These are phyloP conservation scores for Eulemur mongoz DNA, from an alignment of 2,797 vertebrate genomes.

Conservation along the genomic window DNA sequence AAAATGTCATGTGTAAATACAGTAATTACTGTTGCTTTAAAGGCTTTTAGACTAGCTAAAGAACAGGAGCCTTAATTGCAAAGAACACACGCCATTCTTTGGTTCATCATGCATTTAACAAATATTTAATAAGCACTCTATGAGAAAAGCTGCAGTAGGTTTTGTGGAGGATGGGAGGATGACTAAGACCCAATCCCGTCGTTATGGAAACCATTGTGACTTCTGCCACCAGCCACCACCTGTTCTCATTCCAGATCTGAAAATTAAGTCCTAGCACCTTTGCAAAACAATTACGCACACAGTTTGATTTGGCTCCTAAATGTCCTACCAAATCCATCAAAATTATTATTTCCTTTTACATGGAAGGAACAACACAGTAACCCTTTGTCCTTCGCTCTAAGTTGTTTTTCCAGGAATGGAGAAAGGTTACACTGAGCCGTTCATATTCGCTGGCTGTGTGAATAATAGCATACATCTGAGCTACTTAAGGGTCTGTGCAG, in stretches of 20 bases:
- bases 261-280: constrained; percentile 79
- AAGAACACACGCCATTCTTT: constrained; percentile 57
- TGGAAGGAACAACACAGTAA: constrained; percentile 54
- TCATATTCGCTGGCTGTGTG: not conserved
- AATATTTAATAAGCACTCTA: constrained; percentile 80
- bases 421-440: constrained; percentile 43
- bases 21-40: constrained; percentile 74
- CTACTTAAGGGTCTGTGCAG: not conserved
- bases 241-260: constrained; percentile 76
- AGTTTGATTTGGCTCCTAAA: constrained; percentile 75
- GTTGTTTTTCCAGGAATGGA: constrained; percentile 56
- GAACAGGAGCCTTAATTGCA: constrained; percentile 68
- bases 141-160: constrained; percentile 64
- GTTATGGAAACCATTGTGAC: constrained; percentile 78
- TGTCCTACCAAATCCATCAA: constrained; percentile 75
- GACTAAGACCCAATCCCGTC: constrained; percentile 67
- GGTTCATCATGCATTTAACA: constrained; percentile 77
- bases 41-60: constrained; percentile 66
- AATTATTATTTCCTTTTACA: constrained; percentile 74
- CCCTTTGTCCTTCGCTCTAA: constrained; percentile 69
- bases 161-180: constrained; percentile 77
- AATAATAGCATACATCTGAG: constrained; percentile 14
- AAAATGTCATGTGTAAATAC: constrained; percentile 68
- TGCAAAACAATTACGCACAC: constrained; percentile 76
- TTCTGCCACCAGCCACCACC: constrained; percentile 77